phyloP scores from a whole-genome alignment of 2,888 invertebrate genomes.

The Physocephala rufipes region DNA sequence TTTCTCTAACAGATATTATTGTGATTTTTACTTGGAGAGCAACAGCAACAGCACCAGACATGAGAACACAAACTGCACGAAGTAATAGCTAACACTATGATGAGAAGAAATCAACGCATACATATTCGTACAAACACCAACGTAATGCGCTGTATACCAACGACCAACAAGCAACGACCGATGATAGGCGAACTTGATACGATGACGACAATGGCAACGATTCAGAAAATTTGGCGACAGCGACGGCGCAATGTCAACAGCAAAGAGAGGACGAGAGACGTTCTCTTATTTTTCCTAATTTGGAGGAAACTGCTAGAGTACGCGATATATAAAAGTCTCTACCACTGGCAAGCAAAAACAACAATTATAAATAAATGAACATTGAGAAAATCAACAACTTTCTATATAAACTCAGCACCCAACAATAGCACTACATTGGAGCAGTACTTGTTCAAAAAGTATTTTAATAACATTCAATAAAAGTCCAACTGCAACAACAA shows the following conservation, averaged over 20 bases:
- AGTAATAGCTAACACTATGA: slow-evolving; percentile 53
- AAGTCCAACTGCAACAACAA: too few species aligned
- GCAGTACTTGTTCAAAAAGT: too few species aligned
- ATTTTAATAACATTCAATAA: too few species aligned
- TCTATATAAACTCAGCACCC: too few species aligned
- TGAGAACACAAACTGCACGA: slow-evolving; percentile 50
- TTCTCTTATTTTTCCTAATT: too few species aligned
- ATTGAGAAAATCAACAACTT: too few species aligned
- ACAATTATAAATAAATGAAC: background rate
- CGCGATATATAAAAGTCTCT: background rate
- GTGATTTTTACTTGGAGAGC: slow-evolving; percentile 14
- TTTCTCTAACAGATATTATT: slow-evolving; percentile 5
- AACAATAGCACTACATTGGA: too few species aligned
- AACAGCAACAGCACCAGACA: slow-evolving; percentile 37
- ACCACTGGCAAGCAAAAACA: slow-evolving; percentile 5
- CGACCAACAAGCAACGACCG: slow-evolving; percentile 15
- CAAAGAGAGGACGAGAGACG: background rate
- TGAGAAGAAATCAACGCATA: slow-evolving; percentile 40
- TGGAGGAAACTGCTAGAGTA: too few species aligned
- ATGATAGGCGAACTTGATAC: slow-evolving; percentile 9
- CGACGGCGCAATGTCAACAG: slow-evolving; percentile 35
- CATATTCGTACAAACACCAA: slow-evolving; percentile 3
- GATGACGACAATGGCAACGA: background rate
- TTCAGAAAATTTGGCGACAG: slow-evolving; percentile 18
- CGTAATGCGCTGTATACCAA: background rate